These are phyloP conservation scores for Phoeniculus purpureus DNA, from an alignment of 2,797 vertebrate species.

Conservation along the genomic window DNA sequence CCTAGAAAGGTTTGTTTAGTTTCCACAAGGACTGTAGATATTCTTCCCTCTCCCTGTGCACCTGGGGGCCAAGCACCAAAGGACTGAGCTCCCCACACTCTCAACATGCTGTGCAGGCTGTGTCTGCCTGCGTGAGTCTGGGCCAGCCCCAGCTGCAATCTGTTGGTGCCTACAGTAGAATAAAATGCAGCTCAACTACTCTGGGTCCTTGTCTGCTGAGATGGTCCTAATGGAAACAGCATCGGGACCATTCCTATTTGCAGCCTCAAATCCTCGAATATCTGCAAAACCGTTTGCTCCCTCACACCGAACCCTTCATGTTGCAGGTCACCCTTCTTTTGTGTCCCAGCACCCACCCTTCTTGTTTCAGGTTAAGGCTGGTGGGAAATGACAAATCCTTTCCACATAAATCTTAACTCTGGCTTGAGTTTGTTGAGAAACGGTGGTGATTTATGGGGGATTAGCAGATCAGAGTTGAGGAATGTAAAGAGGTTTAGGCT, in stretches of 20 bases:
- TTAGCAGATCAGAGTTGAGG: slow-evolving; percentile 74
- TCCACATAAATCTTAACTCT: slow-evolving; percentile 60
- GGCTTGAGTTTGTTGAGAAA: slow-evolving; percentile 50
- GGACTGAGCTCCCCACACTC: background rate
- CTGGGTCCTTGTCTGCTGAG: background rate
- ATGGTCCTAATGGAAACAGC: background rate
- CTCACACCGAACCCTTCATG: rapidly evolving
- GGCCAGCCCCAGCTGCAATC: rapidly evolving
- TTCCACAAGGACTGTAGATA: rapidly evolving
- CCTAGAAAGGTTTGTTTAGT: background rate
- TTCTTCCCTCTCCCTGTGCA: background rate
- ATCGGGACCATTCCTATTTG: rapidly evolving
- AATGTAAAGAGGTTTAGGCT: slow-evolving; percentile 75
- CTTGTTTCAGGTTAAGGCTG: slow-evolving; percentile 56
- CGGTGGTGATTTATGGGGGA: slow-evolving; percentile 65
- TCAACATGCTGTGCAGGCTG: rapidly evolving
- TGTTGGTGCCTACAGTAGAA: rapidly evolving
- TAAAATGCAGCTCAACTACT: background rate
- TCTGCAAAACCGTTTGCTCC: background rate
- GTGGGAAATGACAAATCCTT: slow-evolving; percentile 76
- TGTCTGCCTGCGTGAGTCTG: rapidly evolving
- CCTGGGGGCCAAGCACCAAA: background rate
- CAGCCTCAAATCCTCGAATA: background rate
- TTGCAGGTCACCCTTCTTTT: background rate
- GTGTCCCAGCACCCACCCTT: background rate